Evolutionary conservation across 1,140 invertebrate species (phyloP), one percentile per base, ranked within the genome.

Genomic region (Nomia melanderi): DNA sequence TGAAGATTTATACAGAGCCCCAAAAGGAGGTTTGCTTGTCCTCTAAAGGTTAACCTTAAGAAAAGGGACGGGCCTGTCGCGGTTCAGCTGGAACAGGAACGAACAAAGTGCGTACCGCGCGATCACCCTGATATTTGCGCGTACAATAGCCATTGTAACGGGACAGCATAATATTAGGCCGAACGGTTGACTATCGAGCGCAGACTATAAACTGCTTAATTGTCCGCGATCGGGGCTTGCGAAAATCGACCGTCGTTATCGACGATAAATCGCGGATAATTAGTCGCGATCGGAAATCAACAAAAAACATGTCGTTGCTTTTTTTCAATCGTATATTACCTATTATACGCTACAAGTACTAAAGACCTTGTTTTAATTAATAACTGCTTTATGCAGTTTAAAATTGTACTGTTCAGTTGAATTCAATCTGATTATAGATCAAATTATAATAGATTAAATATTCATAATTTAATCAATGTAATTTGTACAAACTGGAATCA

Each of bases 31-130:
- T n/a, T n/a, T n/a, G n/a, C n/a, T n/a, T n/a, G n/a, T n/a, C n/a
- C n/a, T n/a, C n/a, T n/a, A n/a, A n/a, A n/a, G n/a, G n/a, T 80
- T 70, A 80, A 81, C 71, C 59, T 54, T 36, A 23, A 47, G 31
- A 8, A 64, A 76, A 64, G 36, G 39, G 23, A 63, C 47, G 33
- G 20, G 71, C 69, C 64, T 75, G 63, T 59, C 64, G 64, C 67
- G 17, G 39, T 63, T 36, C n/a, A 53, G 12, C 50, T 36, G 57
- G 1, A n/a, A n/a, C 12, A 29, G 14, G 39, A 62, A 47, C 14
- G 27, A n/a, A 11, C 12, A 17, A 25, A 33, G 36, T 60, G 29
- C 12, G 66, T 29, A 17, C 11, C 14, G n/a, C 14, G 50, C 33
- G n/a, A 70, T 70, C 39, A 41, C 66, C 36, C 6, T 41, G 20